Evolutionary conservation across 2,888 invertebrate species (phyloP).

Genomic region (Meta bourneti): DNA sequence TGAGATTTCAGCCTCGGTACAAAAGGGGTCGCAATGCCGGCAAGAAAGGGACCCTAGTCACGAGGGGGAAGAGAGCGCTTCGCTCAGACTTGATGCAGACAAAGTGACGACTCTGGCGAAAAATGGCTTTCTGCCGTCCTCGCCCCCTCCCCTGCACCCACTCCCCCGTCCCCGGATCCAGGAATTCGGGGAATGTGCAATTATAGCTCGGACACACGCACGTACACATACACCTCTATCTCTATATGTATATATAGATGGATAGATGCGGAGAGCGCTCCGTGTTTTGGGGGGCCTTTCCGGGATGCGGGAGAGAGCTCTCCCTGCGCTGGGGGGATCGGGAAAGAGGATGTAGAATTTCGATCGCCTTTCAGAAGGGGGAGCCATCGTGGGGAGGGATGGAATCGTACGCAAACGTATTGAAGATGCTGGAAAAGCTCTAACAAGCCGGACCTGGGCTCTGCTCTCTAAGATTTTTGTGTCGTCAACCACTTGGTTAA

Average conservation of each 20-base stretch:
- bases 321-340: conserved; percentile 7
- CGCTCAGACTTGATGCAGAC: conserved; percentile 76
- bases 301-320: conserved; percentile 1
- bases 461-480: neutral
- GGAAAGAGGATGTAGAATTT: conserved; percentile 33
- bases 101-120: conserved; percentile 76
- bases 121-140: conserved; percentile 79
- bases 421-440: neutral
- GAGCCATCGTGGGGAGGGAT: neutral
- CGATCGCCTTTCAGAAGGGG: conserved; percentile 33
- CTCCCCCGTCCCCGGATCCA: conserved; percentile 79
- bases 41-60: conserved; percentile 45
- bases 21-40: conserved; percentile 12
- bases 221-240: conserved; percentile 38
- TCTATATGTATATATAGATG: conserved; percentile 23
- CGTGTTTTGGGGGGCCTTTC: neutral
- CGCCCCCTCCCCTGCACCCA: conserved; percentile 83
- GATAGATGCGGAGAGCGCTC: conserved; percentile 8
- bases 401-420: neutral
- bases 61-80: conserved; percentile 80
- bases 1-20: neutral
- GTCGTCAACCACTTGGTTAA: neutral
- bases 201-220: conserved; percentile 75
- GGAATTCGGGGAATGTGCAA: conserved; percentile 77
- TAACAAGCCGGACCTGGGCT: neutral